phyloP scores from a whole-genome alignment of 2,113 vertebrate genomes.

The Noctilio leporinus region DNA sequence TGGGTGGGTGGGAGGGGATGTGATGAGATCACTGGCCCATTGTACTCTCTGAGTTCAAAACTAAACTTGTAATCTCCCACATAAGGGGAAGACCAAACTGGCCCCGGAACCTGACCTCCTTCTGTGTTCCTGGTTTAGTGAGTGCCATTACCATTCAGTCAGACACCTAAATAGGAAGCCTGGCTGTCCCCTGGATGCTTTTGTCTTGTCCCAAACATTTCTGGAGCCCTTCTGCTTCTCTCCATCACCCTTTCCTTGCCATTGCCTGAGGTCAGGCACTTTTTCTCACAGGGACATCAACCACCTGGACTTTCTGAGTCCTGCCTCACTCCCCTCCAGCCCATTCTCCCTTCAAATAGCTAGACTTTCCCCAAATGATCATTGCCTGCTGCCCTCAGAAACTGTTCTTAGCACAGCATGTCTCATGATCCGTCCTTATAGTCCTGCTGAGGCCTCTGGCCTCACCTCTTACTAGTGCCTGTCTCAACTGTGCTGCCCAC shows the following conservation, averaged over 20 bases:
- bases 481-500: not conserved
- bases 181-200: not conserved
- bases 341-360: not conserved
- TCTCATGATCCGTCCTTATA: rapidly evolving
- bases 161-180: not conserved
- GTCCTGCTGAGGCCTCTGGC: no score
- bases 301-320: not conserved
- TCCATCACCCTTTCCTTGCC: not conserved
- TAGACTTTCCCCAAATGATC: not conserved
- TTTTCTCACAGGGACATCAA: not conserved
- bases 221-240: not conserved
- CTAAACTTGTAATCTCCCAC: not conserved
- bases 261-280: not conserved
- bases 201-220: not conserved
- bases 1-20: not conserved
- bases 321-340: not conserved
- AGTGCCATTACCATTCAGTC: not conserved
- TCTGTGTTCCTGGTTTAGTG: not conserved
- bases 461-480: not conserved
- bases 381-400: no score
- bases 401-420: no score
- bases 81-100: not conserved
- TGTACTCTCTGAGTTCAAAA: not conserved
- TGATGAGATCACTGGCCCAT: not conserved
- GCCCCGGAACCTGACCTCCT: not conserved